Evolutionary conservation across 1,140 invertebrate genomes (phyloP).

Genomic region (Euura lappo): DNA sequence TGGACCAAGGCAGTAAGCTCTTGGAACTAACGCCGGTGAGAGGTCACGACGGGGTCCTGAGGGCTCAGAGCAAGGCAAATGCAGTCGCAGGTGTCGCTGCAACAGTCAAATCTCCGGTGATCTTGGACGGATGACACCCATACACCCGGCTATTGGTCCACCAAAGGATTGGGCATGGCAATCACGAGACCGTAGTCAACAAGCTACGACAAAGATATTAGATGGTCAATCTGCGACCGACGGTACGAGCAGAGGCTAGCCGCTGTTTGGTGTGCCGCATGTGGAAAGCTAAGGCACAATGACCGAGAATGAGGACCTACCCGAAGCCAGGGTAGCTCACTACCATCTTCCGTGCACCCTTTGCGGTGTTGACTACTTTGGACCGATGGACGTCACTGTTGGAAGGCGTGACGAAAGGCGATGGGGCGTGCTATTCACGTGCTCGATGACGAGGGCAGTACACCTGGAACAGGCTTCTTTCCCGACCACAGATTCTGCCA

Average conservation of each 20-base stretch:
- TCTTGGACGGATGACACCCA: slow-evolving; percentile 21
- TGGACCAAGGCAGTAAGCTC: slow-evolving; percentile 1
- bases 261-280: slow-evolving; percentile 34
- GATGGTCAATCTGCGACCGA: slow-evolving; percentile 18
- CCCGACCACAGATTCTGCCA: slow-evolving; percentile 23
- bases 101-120: slow-evolving; percentile 11
- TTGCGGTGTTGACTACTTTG: slow-evolving; percentile 9
- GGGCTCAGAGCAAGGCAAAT: slow-evolving; percentile 14
- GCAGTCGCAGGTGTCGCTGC: neutral
- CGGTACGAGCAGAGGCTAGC: slow-evolving; percentile 9
- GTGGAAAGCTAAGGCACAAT: slow-evolving; percentile 16
- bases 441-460: slow-evolving; percentile 22
- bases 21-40: slow-evolving; percentile 10
- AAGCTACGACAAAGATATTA: slow-evolving; percentile 26
- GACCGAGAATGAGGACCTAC: slow-evolving; percentile 40
- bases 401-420: slow-evolving; percentile 22
- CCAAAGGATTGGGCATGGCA: slow-evolving; percentile 23
- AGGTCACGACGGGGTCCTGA: slow-evolving; percentile 15
- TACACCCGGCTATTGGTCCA: slow-evolving; percentile 28
- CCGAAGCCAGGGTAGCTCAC: slow-evolving; percentile 24
- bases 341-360: slow-evolving; percentile 32
- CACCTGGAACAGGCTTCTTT: slow-evolving; percentile 25
- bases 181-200: slow-evolving; percentile 21
- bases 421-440: slow-evolving; percentile 27
- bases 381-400: slow-evolving; percentile 28